Conservation (phyloP, 2,797 vertebrate genomes). For the Molossus molossus region DNA sequence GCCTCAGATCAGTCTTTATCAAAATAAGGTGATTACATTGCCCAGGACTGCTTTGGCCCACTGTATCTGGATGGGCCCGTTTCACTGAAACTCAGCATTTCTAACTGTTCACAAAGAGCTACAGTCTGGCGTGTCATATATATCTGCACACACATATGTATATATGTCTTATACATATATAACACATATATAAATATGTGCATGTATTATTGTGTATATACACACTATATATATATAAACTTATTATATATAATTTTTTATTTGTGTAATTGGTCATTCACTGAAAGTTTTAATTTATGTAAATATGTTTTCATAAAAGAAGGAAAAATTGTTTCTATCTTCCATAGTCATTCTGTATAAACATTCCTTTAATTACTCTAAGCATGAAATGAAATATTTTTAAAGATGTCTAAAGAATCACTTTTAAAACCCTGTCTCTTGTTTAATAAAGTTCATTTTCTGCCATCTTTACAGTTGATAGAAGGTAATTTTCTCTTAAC, state of each 20-base stretch:
- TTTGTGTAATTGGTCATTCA: neutral
- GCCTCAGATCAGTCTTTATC: neutral
- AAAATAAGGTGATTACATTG: neutral
- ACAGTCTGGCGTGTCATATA: neutral
- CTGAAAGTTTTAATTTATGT: neutral
- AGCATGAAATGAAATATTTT: neutral
- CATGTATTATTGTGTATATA: neutral
- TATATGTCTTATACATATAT: too few species aligned
- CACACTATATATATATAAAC: neutral
- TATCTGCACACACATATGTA: neutral
- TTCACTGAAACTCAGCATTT: neutral
- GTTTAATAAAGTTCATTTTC: constrained; percentile 4
- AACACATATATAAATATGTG: neutral
- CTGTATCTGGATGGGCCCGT: neutral
- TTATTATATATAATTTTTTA: neutral
- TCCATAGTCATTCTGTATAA: neutral
- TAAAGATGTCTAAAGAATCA: neutral
- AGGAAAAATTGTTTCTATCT: neutral
- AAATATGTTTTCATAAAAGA: neutral
- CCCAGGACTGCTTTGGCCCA: neutral
- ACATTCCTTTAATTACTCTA: neutral
- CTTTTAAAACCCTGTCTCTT: neutral
- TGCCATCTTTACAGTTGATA: neutral
- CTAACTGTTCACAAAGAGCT: neutral
- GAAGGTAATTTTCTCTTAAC: constrained; percentile 12